Conservation (phyloP, 2,797 vertebrate genomes). For the Poeciliopsis gracilis region DNA sequence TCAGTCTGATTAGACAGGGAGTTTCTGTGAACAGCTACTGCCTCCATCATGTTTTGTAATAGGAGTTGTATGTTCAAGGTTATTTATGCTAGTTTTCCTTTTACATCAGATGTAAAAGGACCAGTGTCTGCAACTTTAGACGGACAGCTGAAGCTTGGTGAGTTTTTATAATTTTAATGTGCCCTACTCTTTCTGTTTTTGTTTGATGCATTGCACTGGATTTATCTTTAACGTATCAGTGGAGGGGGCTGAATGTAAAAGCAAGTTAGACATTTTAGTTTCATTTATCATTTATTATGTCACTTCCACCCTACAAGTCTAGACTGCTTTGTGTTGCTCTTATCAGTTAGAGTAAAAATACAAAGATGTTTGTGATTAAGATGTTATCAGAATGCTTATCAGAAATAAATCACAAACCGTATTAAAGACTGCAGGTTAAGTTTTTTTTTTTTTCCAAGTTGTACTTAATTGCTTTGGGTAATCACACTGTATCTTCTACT, state of each 20-base stretch:
- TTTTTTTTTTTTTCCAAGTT: neutral
- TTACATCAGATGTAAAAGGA: neutral
- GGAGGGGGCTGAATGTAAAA: neutral
- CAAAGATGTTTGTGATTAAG: neutral
- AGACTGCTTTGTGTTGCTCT: neutral
- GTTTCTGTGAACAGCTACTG: neutral
- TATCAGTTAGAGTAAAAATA: neutral
- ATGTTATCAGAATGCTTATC: neutral
- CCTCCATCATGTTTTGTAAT: neutral
- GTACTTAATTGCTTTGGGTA: constrained; percentile 1
- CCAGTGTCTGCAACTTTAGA: neutral
- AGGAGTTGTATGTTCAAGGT: neutral
- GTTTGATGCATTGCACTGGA: neutral
- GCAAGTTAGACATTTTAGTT: neutral
- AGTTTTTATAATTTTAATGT: neutral
- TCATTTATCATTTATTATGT: neutral
- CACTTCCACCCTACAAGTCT: neutral
- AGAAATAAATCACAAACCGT: neutral
- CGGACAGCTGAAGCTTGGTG: neutral
- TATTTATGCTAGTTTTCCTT: neutral
- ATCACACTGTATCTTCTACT: neutral
- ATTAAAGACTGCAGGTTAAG: neutral
- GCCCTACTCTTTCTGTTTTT: neutral
- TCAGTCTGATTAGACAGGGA: neutral
- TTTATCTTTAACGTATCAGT: neutral